phyloP scores from a whole-genome alignment of 1,140 invertebrate species.

The Orius laevigatus region DNA sequence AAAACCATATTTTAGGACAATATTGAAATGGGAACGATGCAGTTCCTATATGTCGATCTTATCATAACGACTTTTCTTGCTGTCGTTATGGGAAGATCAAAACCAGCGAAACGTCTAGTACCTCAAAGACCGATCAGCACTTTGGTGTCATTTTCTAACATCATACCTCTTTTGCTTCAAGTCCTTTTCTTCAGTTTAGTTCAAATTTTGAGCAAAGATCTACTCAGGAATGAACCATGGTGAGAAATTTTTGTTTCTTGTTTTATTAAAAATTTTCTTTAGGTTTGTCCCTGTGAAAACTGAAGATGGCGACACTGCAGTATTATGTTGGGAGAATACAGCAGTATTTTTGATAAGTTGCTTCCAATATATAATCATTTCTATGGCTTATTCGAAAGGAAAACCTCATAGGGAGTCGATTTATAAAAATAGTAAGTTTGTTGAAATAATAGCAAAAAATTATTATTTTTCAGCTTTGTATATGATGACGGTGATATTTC shows the following conservation, averaged over 20 bases:
- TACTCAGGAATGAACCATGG: slow-evolving; percentile 33
- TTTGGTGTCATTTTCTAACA: slow-evolving; percentile 28
- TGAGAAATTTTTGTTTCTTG: slow-evolving; percentile 21
- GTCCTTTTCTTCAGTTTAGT: slow-evolving; percentile 30
- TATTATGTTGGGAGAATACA: slow-evolving; percentile 54
- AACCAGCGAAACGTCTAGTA: slow-evolving; percentile 23
- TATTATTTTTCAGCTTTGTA: slow-evolving; percentile 13
- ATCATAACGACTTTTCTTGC: slow-evolving; percentile 63
- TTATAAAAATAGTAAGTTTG: slow-evolving; percentile 37
- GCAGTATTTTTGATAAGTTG: slow-evolving; percentile 67
- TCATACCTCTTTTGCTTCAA: slow-evolving; percentile 41
- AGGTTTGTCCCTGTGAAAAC: slow-evolving; percentile 19
- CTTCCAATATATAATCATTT: slow-evolving; percentile 82
- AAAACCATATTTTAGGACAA: slow-evolving; percentile 18
- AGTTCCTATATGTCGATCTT: slow-evolving; percentile 73
- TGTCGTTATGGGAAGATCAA: slow-evolving; percentile 50
- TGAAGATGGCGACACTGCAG: slow-evolving; percentile 34
- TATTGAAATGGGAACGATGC: slow-evolving; percentile 47
- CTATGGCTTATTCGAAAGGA: slow-evolving; percentile 73
- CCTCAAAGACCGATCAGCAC: slow-evolving; percentile 25
- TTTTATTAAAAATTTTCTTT: not conserved
- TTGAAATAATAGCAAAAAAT: not conserved
- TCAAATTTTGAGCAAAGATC: slow-evolving; percentile 31
- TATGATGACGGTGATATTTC: slow-evolving; percentile 20
- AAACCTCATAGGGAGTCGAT: slow-evolving; percentile 53